Evolutionary conservation across 2,113 vertebrate genomes (phyloP), one percentile per base, ranked within the genome.

Genomic region (Electrona antarctica): DNA sequence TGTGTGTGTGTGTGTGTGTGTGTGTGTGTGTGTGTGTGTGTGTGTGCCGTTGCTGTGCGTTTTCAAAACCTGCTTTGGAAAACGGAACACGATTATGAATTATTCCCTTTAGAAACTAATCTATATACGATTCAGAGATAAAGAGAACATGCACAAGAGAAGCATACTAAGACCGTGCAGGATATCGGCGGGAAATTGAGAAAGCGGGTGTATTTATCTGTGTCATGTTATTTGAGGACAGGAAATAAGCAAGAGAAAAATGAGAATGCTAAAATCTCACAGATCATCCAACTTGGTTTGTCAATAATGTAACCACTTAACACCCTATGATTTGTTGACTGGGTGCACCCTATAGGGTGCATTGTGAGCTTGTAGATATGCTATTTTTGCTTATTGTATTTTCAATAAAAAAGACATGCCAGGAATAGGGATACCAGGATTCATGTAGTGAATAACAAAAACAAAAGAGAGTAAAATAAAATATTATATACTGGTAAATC

Each of bases 61-160:
- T 58, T n/a, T 28, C 10, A 10, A 28, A 41, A 47, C 15, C 28
- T 21, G 21, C 52, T 60, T 62, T n/a, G 49, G 64, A 64, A 62
- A 79, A 46, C 58, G 63, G 66, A 69, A 80, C 45, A 61, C 12
- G 55, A 78, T 80, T 63, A 77, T 79, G 59, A 81, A 79, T 82
- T 65, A 85, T 84, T 85, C 76, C 64, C 80, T 84, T 85, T 73
- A 73, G 75, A 82, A 79, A 86, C 8, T 61, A 64, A 33, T 9
- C 33, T 41, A 6, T 48, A 8, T 45, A 21, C 33, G 60, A 48
- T 60, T 33, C 21, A 21, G 14, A 8, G 28, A 7, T 41, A 41
- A 41, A 6, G 5, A 41, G 33, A 41, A 41, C 33, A 6, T 4
- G 5, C 8, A 28, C 9, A 46, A 45, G 46, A 15, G 7, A 14